Evolutionary conservation across 2,888 invertebrate species (phyloP), one percentile per base, ranked within the genome.

Genomic region (Stratiomys singularior): DNA sequence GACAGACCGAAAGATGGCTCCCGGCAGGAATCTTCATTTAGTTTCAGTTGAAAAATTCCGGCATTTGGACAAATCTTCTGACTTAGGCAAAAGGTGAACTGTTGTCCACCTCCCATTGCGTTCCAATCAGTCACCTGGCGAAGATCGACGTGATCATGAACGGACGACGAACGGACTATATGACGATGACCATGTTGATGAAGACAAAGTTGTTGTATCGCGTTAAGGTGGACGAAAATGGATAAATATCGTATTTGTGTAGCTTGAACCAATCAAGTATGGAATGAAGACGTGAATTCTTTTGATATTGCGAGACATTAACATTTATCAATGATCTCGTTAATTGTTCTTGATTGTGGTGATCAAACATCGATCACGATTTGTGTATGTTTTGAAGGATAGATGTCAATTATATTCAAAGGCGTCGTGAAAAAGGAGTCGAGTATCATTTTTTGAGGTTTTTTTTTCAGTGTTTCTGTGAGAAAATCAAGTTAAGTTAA

Each of bases 51-150:
- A 60, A 74, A 37, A 74, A 37, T 74, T 47, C 56, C 74, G 58
- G 23, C 74, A 74, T 74, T 58, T 74, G 74, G 74, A 74, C 44
- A 60, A 58, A 58, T 74, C 74, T 37, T 60, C 28, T 3, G 25
- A 44, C 7, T 60, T 74, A 30, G 44, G 25, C 11, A 44, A 71
- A 72, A 74, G 74, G 74, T 74, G 74, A 58, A 74, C 69, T 69
- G 60, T 74, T 74, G 74, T 74, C 74, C 74, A 74, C 74, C 74
- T 60, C 74, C 74, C 74, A 74, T 60, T 58, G 74, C 60, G 74
- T 60, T 74, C 60, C 74, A 74, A 74, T 74, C 74, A 58, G 58
- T 74, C 74, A 74, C 74, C 58, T 74, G 60, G 58, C 58, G 74
- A 58, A 74, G 74, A 69, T 69, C 69, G 69, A 11, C 18, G 47